Evolutionary conservation across 2,797 vertebrate genomes (phyloP).

Genomic region (Acanthurus lineatus): DNA sequence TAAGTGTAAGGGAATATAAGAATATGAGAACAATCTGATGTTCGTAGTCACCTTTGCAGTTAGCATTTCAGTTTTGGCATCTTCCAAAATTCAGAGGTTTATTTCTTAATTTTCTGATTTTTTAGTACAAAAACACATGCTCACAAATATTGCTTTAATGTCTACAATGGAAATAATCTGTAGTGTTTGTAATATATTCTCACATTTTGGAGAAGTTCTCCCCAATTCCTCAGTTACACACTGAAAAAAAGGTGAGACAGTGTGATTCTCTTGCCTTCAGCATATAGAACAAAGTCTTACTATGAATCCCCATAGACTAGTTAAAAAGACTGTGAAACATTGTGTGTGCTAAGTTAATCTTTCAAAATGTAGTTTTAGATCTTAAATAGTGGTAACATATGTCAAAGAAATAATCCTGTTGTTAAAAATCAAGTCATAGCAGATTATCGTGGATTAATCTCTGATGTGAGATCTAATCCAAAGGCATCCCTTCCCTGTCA

Average conservation of each 20-base stretch:
- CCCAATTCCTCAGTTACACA: not conserved
- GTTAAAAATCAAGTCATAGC: conserved; percentile 56
- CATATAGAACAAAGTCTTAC: not conserved
- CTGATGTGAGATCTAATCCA: conserved; percentile 72
- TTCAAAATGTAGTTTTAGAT: conserved; percentile 37
- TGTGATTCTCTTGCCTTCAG: conserved; percentile 7
- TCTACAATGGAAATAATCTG: not conserved
- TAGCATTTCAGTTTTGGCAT: not conserved
- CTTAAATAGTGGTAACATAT: conserved; percentile 50
- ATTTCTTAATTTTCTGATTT: conserved; percentile 6
- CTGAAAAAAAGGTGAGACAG: conserved; percentile 23
- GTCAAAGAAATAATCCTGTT: conserved; percentile 66
- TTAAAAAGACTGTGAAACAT: not conserved
- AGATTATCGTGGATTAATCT: conserved; percentile 73
- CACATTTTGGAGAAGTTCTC: not conserved
- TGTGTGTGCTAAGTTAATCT: conserved; percentile 31
- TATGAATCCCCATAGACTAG: conserved; percentile 16
- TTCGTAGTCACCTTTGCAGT: not conserved
- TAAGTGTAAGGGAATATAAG: not conserved
- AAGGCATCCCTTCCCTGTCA: conserved; percentile 36
- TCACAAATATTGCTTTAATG: not conserved
- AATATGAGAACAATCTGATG: not conserved
- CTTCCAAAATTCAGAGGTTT: not conserved
- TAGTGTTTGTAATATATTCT: not conserved
- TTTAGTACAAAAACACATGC: not conserved